Percentiles rank a stretch among this genome's conserved stretches.
phyloP scores from a whole-genome alignment of 2,797 vertebrate genomes.

The Anisognathus igniventris region DNA sequence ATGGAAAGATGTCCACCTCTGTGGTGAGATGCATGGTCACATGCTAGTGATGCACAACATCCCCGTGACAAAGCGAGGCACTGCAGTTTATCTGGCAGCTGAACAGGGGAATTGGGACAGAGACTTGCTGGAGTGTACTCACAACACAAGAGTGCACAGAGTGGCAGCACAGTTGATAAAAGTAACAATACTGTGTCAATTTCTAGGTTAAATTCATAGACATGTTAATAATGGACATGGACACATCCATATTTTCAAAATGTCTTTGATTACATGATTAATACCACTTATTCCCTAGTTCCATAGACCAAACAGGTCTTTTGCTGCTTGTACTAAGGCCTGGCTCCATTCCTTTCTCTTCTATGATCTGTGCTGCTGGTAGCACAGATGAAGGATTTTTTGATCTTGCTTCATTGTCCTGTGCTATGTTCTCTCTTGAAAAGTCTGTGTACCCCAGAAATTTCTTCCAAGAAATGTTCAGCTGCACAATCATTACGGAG shows the following conservation, averaged over 20 bases:
- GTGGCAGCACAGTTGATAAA: neutral
- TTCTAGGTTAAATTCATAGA: neutral
- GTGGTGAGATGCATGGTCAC: neutral
- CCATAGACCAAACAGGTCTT: neutral
- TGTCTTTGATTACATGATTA: neutral
- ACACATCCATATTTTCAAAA: neutral
- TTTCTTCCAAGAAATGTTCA: neutral
- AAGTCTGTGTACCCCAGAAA: neutral
- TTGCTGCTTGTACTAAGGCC: neutral
- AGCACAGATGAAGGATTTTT: neutral
- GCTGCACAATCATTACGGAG: neutral
- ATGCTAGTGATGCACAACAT: neutral
- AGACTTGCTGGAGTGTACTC: neutral
- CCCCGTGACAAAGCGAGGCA: neutral
- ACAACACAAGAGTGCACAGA: neutral
- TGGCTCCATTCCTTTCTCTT: neutral
- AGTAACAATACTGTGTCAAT: neutral
- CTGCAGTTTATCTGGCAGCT: rapidly evolving
- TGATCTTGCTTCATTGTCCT: neutral
- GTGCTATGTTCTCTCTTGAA: neutral
- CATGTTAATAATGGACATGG: neutral
- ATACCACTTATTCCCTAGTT: neutral
- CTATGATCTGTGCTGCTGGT: neutral
- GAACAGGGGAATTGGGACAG: neutral
- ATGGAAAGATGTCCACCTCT: neutral